Evolutionary conservation across 2,888 invertebrate genomes (phyloP), one percentile per base, ranked within the genome.

Genomic region (Lordiphosa fenestrarum): DNA sequence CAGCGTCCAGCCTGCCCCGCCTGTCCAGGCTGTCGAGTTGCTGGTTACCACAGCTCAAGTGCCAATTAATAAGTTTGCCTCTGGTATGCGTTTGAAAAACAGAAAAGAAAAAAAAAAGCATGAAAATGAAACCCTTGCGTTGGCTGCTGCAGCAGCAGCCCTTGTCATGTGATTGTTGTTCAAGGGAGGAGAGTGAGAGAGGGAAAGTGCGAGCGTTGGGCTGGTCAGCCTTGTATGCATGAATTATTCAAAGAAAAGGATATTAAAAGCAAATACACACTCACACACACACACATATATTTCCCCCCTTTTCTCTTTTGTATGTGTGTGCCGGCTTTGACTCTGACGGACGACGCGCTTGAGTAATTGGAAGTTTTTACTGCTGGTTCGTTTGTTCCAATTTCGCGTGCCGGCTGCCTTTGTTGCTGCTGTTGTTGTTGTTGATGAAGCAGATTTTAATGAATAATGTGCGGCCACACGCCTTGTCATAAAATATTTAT

Each of bases 281-380:
- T 30, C 49, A 35, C 46, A 15, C 23, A 35, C 35, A 48, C 23
- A 38, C 12, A 10, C 15, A 54, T 41, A 44, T 37, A 38, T 50
- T 51, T 55, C 38, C 25, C 47, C 60, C 40, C 56, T 61, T 65
- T 65, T 59, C 59, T 41, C 44, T 65, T 30, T n/a, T 53, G 61
- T 53, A 57, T 53, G 51, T 69, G 51, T 69, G 60, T 49, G 12
- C 13, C 25, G 2, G 55, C 48, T 47, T 47, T 58, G 49, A 42
- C 54, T 57, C 44, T 55, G 41, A 62, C 44, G 54, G 62, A 60
- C 68, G 60, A 69, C 56, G 66, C 67, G 66, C 78, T 74, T 82
- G 77, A 77, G 77, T 77, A 77, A 84, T 84, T 77, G 77, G 77
- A 77, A 78, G 83, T 78, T 84, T 77, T 84, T 84, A 84, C 77